Conservation (phyloP, 53 echinoderm and acorn worm species). For the Crossaster papposus region DNA sequence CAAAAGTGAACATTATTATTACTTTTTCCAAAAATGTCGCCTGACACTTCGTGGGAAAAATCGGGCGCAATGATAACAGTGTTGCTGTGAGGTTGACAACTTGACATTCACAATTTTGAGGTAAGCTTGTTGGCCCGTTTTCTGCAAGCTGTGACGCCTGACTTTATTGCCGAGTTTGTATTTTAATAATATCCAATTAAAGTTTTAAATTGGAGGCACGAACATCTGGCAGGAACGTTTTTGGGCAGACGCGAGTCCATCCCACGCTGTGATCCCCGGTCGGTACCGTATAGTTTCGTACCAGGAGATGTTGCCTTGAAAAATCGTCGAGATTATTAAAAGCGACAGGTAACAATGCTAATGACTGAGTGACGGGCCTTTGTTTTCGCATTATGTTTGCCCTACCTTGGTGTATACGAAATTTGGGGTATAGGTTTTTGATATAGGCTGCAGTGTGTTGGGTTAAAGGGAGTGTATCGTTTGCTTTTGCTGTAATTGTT, state of each 20-base stretch:
- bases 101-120: too few species aligned
- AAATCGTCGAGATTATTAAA: slow-evolving; percentile 11
- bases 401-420: too few species aligned
- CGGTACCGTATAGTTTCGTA: background rate
- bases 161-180: too few species aligned
- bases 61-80: too few species aligned
- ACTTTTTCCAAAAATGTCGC: too few species aligned
- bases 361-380: slow-evolving; percentile 21
- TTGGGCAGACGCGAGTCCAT: background rate
- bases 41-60: too few species aligned
- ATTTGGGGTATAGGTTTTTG: background rate
- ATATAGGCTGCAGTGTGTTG: background rate
- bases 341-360: slow-evolving; percentile 52
- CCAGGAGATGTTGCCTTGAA: slow-evolving; percentile 39
- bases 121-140: background rate
- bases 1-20: too few species aligned
- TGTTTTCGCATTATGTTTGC: slow-evolving; percentile 2
- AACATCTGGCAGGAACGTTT: slow-evolving; percentile 45
- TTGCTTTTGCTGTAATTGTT: too few species aligned
- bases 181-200: slow-evolving; percentile 15
- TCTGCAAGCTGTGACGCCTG: background rate
- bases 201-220: background rate
- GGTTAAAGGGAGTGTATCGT: too few species aligned
- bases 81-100: too few species aligned
- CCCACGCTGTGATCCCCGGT: background rate